Evolutionary conservation across 2,888 invertebrate species (phyloP), one percentile per base, ranked within the genome.

Genomic region (Agrilus mali): DNA sequence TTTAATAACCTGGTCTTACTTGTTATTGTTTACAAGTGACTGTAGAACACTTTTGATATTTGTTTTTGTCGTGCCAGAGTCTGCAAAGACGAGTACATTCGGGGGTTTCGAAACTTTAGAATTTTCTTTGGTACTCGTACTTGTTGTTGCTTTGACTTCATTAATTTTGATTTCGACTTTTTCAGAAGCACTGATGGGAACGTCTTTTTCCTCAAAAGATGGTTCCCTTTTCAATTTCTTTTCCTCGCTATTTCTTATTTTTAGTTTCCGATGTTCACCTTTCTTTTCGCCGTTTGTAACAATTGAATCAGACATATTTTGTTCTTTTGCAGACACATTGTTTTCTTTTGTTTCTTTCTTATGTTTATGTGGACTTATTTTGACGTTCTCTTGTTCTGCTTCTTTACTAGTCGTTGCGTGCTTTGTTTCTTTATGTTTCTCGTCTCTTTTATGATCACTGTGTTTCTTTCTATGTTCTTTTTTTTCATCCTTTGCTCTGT

Each of bases 31-130:
- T 47, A 87, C 67, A 43, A 83, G 78, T 52, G 76, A 73, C 46
- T 75, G 73, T 38, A 88, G 69, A 17, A 82, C 81, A 20, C 72
- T 69, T 58, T 82, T 80, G 42, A 86, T 79, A 61, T 82, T 84
- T 53, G 85, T 83, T 53, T 80, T 77, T 37, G 84, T 80, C 20
- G 77, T 76, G 44, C 75, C 63, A 63, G 84, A 86, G 63, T 88
- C 87, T 3, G 86, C 83, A 64, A 82, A 87, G 52, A 88, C 82
- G 47, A 88, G 70, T 55, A 88, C 77, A 68, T 86, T 87, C 3
- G 85, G 82, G 38, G 87, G 86, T 63, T 86, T 86, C 3, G 73
- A 69, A 47, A 42, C 45, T 22, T 36, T 42, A 34, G 36, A 10
- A 36, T 22, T 42, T 17, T 37, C 40, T 33, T 38, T 22, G 8